phyloP scores from a whole-genome alignment of 2,797 vertebrate genomes.

The Furcifer pardalis region DNA sequence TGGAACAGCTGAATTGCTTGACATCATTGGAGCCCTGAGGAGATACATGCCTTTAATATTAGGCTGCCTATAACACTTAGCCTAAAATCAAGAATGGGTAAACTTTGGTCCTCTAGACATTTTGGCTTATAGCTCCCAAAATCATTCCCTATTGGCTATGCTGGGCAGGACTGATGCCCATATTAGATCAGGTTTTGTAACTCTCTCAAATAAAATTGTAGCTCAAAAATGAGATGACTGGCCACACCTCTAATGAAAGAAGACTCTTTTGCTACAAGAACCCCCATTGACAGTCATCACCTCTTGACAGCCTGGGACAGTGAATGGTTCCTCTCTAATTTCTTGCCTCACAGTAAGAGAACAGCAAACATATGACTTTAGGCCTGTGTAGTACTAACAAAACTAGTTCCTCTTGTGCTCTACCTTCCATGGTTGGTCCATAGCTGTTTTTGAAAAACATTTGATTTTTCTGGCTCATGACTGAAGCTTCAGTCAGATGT shows the following conservation, averaged over 20 bases:
- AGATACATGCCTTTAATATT: no score
- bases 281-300: background rate
- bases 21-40: no score
- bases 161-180: background rate
- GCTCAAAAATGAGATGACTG: background rate
- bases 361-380: background rate
- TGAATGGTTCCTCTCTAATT: background rate
- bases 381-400: background rate
- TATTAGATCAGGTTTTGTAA: background rate
- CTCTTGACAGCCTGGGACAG: background rate
- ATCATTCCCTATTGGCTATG: background rate
- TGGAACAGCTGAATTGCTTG: no score
- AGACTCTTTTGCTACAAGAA: background rate
- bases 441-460: background rate
- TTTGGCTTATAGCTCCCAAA: background rate
- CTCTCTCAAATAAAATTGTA: background rate
- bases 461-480: background rate
- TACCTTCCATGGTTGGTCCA: background rate
- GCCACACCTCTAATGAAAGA: background rate
- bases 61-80: no score
- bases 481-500: background rate
- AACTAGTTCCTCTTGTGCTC: background rate
- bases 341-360: background rate
- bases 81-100: no score
- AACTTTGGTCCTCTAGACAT: background rate